phyloP scores from a whole-genome alignment of 2,888 invertebrate genomes.

The Catonia carolina region DNA sequence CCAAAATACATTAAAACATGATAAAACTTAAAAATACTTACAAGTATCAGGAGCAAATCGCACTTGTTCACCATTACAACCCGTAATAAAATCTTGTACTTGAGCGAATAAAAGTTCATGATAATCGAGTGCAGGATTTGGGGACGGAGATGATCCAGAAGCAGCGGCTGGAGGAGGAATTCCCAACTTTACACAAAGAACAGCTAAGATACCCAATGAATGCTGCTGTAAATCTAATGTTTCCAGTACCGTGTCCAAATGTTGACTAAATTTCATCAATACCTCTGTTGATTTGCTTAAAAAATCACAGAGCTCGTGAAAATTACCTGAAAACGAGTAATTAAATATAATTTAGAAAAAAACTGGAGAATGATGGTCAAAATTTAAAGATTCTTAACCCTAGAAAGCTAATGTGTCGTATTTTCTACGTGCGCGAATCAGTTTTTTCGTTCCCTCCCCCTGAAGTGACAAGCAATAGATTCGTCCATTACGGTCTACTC shows the following conservation, averaged over 20 bases:
- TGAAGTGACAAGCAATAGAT: no score
- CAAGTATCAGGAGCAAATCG: slow-evolving; percentile 78
- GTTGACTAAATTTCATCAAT: slow-evolving; percentile 71
- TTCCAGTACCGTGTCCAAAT: slow-evolving; percentile 83
- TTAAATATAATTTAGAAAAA: slow-evolving; percentile 11
- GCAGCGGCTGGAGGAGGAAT: slow-evolving; percentile 41
- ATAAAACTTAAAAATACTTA: slow-evolving; percentile 46
- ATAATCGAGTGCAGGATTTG: slow-evolving; percentile 30
- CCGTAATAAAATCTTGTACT: slow-evolving; percentile 77
- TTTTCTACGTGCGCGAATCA: no score
- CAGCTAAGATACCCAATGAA: slow-evolving; percentile 80
- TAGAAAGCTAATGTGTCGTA: no score
- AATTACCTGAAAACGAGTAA: slow-evolving; percentile 55
- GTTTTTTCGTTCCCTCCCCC: no score
- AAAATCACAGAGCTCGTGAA: slow-evolving; percentile 65
- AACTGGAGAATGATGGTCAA: no score
- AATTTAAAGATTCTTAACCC: no score
- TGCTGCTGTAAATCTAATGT: slow-evolving; percentile 87
- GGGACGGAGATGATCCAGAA: slow-evolving; percentile 16
- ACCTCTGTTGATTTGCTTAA: slow-evolving; percentile 73
- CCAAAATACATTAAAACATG: no score
- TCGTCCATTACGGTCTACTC: no score
- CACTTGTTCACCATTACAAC: slow-evolving; percentile 86
- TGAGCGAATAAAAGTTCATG: slow-evolving; percentile 58
- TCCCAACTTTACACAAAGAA: slow-evolving; percentile 73